These are phyloP conservation scores for Euplexia lucipara DNA, from an alignment of 2,888 invertebrate species.

Conservation along the genomic window DNA sequence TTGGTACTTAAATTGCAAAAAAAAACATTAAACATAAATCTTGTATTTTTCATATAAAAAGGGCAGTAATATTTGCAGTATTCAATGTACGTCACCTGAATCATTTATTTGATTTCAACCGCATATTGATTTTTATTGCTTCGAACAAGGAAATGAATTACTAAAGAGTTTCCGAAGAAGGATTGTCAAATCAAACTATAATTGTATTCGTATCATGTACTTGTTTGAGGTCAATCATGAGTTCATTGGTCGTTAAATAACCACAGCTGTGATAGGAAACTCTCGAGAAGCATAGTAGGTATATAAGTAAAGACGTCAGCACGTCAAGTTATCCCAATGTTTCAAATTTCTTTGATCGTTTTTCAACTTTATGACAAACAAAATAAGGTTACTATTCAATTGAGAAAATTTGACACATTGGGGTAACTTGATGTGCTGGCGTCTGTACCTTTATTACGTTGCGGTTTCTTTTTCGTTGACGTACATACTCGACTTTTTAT, in stretches of 20 bases:
- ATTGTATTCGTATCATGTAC: conserved; percentile 37
- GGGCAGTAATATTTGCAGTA: background rate
- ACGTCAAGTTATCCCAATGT: no score
- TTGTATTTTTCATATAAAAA: background rate
- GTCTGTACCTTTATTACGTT: no score
- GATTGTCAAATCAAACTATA: conserved; percentile 31
- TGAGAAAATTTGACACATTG: no score
- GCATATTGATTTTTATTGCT: conserved; percentile 28
- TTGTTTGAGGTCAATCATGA: conserved; percentile 24
- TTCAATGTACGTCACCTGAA: conserved; percentile 6
- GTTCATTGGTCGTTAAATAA: conserved; percentile 31
- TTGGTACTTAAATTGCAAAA: background rate
- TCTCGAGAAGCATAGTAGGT: background rate
- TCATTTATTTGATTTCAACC: conserved; percentile 28
- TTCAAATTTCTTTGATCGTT: no score
- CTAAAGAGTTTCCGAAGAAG: conserved; percentile 30
- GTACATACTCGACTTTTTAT: no score
- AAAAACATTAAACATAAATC: background rate
- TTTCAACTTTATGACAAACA: no score
- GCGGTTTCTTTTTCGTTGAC: no score
- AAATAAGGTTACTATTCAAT: no score
- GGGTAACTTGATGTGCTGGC: no score
- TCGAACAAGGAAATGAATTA: conserved; percentile 49
- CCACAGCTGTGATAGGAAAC: background rate
- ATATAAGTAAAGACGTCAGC: no score